Base-by-base conservation (phyloP, 2,113 vertebrate species). In the Rhabdomys dilectus region DNA sequence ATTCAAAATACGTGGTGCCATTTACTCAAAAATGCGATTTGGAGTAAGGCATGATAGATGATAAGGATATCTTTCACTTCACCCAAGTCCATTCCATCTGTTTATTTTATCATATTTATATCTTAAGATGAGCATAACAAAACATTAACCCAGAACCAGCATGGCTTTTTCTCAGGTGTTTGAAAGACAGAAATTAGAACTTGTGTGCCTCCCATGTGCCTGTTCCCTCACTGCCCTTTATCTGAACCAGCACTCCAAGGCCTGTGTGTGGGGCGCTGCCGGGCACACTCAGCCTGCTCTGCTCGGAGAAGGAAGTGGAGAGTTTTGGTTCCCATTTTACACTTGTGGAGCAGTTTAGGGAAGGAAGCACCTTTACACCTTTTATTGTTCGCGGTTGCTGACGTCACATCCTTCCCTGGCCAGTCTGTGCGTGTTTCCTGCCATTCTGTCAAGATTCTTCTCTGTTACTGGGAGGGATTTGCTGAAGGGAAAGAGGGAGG, bases 341-440 rank as follows among this genome's bases (percentile, higher is more conserved):
- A 97, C 98, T 99, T 99, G 98, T 99, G 98, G 99, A 99, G 99
- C 99, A 98, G 99, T 99, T 99, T 99, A 99, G 99, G 99, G 99
- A 99, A 99, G 99, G 99, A 99, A 99, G 99, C 99, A 99, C 99
- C 99, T 99, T 99, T 99, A 99, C 99, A 99, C 99, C 99, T 99
- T 99, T 99, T 99, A 99, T 99, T 99, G 99, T 99, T 99, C 98
- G 98, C 98, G 99, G 98, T 99, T 99, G 98, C 98, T 99, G 99
- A 99, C 99, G 99, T 99, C 99, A 99, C 97, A 98, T 99, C 99
- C 99, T 99, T 99, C 99, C 99, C 98, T 98, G 98, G 98, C 98
- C 97, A 93, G 98, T 98, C 98, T 98, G 98, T 99, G 99, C 98
- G 98, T 99, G 99, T 99, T 99, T 99, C 99, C 99, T 99, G 99